Evolutionary conservation across 2,113 vertebrate species (phyloP), one percentile per base, ranked within the genome.

Genomic region (Astur gentilis): DNA sequence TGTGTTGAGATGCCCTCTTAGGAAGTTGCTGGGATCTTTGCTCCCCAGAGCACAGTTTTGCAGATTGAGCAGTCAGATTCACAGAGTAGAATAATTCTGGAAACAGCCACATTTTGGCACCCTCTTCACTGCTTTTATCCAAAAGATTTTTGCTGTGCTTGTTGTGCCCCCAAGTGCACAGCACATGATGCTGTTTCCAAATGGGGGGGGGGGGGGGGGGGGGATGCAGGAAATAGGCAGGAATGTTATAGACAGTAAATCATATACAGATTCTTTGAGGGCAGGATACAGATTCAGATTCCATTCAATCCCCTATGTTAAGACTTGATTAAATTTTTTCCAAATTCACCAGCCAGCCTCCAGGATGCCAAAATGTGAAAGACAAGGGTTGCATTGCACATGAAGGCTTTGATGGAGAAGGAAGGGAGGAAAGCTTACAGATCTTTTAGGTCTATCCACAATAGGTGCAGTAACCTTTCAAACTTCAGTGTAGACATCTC

Each of bases 251-350:
- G 86, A 21, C 4, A 5, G 57, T 87, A 82, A 85, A 87, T 78
- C 76, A 79, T 21, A n/a, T 2, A 17, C 45, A 55, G 57, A 94
- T 93, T 96, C 87, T 92, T 95, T 2, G 4, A 89, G 91, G 83
- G 75, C 44, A 86, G 75, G 64, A 67, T 72, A 67, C 32, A 78
- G 55, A 83, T 80, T 29, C 75, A 71, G 78, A 92, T 95, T 76
- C 81, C 67, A 47, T 69, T 95, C 91, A 83, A 38, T 58, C 90
- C 29, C 38, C 44, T 36, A 4, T 4, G 32, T 71, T 91, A 83
- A 89, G 72, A 75, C 32, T 60, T 66, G 77, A 97, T 94, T 87
- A 87, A 57, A 90, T 87, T 95, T 84, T 84, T 96, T 94, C 77
- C 32, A 87, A 64, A 87, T 83, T 79, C 50, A 93, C 86, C 42